phyloP scores from a whole-genome alignment of 2,797 vertebrate genomes.

The Oreonectes daqikongensis region DNA sequence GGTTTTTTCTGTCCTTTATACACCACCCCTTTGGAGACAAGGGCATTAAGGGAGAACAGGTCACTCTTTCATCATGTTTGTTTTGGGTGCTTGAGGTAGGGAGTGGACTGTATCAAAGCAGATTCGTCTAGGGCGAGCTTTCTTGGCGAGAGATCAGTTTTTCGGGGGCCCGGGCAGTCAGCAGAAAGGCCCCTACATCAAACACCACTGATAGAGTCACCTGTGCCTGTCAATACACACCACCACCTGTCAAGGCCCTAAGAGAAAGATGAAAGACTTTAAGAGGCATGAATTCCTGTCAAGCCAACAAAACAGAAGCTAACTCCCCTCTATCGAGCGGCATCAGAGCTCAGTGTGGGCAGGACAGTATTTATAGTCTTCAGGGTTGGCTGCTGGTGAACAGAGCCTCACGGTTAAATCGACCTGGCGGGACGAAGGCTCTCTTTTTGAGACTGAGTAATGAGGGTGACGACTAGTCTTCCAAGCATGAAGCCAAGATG shows the following conservation, averaged over 20 bases:
- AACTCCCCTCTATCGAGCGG: conserved; percentile 57
- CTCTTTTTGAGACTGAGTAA: conserved; percentile 62
- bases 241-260: conserved; percentile 58
- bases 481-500: conserved; percentile 66
- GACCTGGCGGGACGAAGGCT: conserved; percentile 62
- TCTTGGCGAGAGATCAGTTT: conserved; percentile 36
- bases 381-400: conserved; percentile 63
- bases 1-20: neutral
- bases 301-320: conserved; percentile 63
- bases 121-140: conserved; percentile 23
- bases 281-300: conserved; percentile 66
- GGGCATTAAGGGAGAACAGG: conserved; percentile 72
- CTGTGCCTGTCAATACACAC: conserved; percentile 63
- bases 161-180: conserved; percentile 62
- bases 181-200: conserved; percentile 72
- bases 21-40: conserved; percentile 52
- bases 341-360: conserved; percentile 66
- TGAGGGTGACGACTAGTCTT: conserved; percentile 62
- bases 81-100: conserved; percentile 64
- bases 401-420: conserved; percentile 67
- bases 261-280: conserved; percentile 74
- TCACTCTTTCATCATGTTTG: conserved; percentile 78
- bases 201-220: conserved; percentile 72
- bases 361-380: conserved; percentile 72
- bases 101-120: conserved; percentile 72